A percentile compares a stretch with the other conserved stretches of the same genome.
Evolutionary conservation across 2,888 invertebrate species (phyloP).

Genomic region (Abscondita cerata): DNA sequence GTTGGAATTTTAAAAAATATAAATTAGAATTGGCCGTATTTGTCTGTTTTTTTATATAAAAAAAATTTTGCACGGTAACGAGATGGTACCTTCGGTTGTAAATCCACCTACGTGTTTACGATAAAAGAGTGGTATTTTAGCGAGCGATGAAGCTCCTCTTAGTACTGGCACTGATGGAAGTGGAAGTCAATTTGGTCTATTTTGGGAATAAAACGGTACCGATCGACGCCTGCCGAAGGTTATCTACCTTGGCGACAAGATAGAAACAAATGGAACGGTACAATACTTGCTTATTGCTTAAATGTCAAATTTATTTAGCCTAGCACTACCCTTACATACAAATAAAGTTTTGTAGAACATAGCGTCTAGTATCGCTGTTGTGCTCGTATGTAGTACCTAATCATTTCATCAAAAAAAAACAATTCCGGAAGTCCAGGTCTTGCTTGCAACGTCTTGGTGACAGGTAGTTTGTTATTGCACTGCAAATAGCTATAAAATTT

Average conservation of each 20-base stretch:
- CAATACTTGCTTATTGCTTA: conserved; percentile 39
- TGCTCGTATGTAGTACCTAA: conserved; percentile 5
- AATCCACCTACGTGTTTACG: conserved; percentile 14
- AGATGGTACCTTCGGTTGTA: conserved; percentile 16
- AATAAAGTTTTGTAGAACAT: neutral
- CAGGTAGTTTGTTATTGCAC: conserved; percentile 16
- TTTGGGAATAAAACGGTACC: conserved; percentile 52
- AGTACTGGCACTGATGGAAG: conserved; percentile 56
- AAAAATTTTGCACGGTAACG: conserved; percentile 16
- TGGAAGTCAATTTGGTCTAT: conserved; percentile 54
- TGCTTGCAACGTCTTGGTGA: conserved; percentile 10
- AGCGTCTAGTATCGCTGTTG: conserved; percentile 4
- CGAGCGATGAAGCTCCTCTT: conserved; percentile 51
- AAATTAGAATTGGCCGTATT: conserved; percentile 7
- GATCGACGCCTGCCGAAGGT: conserved; percentile 75
- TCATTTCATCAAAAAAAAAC: neutral
- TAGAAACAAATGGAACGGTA: conserved; percentile 76
- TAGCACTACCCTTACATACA: conserved; percentile 15
- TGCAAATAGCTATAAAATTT: conserved; percentile 9
- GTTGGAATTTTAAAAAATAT: neutral
- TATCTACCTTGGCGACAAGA: conserved; percentile 86
- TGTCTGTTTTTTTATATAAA: neutral
- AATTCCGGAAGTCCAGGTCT: neutral
- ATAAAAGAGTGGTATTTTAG: conserved; percentile 48
- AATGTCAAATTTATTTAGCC: conserved; percentile 41